A percentile compares a stretch with the other conserved stretches of the same genome.
Evolutionary conservation across 1,140 invertebrate species (phyloP).

Genomic region (Neodiprion lecontei): DNA sequence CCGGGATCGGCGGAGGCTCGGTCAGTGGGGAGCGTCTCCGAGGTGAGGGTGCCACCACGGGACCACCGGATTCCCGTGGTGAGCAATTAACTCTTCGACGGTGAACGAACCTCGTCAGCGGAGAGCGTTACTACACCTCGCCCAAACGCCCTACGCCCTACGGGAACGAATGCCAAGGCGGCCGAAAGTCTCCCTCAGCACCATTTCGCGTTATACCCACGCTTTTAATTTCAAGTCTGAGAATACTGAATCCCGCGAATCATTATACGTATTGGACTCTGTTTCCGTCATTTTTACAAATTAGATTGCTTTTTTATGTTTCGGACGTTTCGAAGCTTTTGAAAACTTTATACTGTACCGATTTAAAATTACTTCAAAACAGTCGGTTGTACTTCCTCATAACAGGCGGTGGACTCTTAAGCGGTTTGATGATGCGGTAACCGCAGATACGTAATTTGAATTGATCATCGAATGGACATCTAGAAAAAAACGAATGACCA

Average conservation of each 20-base stretch:
- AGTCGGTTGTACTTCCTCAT: too few species aligned
- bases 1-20: not conserved
- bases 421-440: too few species aligned
- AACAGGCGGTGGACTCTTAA: too few species aligned
- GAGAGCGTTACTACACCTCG: not conserved
- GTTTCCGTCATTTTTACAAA: too few species aligned
- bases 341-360: too few species aligned
- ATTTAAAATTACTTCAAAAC: too few species aligned
- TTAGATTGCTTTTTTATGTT: too few species aligned
- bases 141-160: not conserved
- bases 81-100: constrained; percentile 4
- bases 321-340: too few species aligned
- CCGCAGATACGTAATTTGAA: too few species aligned
- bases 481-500: too few species aligned
- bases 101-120: not conserved
- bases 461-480: too few species aligned
- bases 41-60: constrained; percentile 4
- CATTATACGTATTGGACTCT: not conserved
- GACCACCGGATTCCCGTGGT: constrained; percentile 3
- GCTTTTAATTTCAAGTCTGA: not conserved
- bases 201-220: not conserved
- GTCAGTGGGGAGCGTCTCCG: not conserved
- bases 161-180: not conserved
- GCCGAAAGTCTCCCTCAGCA: not conserved
- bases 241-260: not conserved